phyloP scores from a whole-genome alignment of 2,113 vertebrate species.

The Girardinichthys multiradiatus region DNA sequence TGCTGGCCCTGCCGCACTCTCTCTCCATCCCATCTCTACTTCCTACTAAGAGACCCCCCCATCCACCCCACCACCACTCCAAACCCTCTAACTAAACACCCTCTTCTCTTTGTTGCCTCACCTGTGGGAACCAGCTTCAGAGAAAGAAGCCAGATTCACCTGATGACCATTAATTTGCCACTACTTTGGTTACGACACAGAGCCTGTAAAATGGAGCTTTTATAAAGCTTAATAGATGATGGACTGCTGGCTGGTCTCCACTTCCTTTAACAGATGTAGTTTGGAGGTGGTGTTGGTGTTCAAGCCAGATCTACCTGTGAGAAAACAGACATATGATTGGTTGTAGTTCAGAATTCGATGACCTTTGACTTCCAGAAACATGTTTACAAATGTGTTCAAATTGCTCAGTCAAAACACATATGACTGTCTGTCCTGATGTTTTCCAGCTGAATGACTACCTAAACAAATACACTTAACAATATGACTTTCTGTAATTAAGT shows the following conservation, averaged over 20 bases:
- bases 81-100: constrained; percentile 19
- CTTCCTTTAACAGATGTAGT: background rate
- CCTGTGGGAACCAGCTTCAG: constrained; percentile 66
- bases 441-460: no score
- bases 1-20: constrained; percentile 9
- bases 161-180: constrained; percentile 36
- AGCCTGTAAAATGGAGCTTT: no score
- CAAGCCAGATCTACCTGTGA: background rate
- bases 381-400: no score
- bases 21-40: constrained; percentile 21
- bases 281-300: constrained; percentile 16
- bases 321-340: no score
- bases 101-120: constrained; percentile 43
- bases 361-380: no score
- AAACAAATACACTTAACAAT: no score
- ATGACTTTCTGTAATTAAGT: no score
- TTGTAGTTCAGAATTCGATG: no score
- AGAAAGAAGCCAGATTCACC: constrained; percentile 36
- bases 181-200: background rate
- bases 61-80: background rate
- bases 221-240: constrained; percentile 13
- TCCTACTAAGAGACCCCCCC: no score
- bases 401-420: no score
- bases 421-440: no score
- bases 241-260: background rate